Conservation (phyloP, 2,797 vertebrate species). For the Enoplosus armatus region DNA sequence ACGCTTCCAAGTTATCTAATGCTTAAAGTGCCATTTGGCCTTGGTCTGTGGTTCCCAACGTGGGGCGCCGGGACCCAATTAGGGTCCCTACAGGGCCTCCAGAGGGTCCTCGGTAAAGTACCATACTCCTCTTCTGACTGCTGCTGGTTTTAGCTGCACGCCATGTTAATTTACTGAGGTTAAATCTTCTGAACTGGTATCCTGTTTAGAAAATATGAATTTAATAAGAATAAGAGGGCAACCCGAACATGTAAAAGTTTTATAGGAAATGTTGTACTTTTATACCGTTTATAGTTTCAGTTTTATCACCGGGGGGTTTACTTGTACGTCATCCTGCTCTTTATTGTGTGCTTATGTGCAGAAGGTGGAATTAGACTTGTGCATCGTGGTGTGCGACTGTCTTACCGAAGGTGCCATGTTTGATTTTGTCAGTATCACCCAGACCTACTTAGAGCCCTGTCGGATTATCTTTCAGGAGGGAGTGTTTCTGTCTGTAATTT, state of each 20-base stretch:
- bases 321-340: too few species aligned
- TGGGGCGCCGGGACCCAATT: not conserved
- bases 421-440: constrained; percentile 7
- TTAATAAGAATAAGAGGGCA: not conserved
- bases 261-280: too few species aligned
- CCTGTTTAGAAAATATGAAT: not conserved
- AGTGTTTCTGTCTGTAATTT: constrained; percentile 39
- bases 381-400: too few species aligned
- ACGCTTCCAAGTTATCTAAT: constrained; percentile 26
- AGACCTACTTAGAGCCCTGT: constrained; percentile 12
- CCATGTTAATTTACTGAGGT: too few species aligned
- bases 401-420: not conserved
- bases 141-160: too few species aligned
- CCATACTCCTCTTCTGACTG: not conserved
- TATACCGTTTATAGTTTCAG: not conserved
- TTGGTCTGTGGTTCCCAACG: constrained; percentile 7
- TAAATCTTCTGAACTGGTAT: not conserved
- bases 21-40: constrained; percentile 18
- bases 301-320: too few species aligned
- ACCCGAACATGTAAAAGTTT: too few species aligned
- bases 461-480: constrained; percentile 35
- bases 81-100: not conserved
- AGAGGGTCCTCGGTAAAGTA: not conserved
- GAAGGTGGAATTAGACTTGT: not conserved
- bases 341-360: not conserved